Evolutionary conservation across 1,140 invertebrate species (phyloP), one percentile per base, ranked within the genome.

Genomic region (Aphaenogaster rudis): DNA sequence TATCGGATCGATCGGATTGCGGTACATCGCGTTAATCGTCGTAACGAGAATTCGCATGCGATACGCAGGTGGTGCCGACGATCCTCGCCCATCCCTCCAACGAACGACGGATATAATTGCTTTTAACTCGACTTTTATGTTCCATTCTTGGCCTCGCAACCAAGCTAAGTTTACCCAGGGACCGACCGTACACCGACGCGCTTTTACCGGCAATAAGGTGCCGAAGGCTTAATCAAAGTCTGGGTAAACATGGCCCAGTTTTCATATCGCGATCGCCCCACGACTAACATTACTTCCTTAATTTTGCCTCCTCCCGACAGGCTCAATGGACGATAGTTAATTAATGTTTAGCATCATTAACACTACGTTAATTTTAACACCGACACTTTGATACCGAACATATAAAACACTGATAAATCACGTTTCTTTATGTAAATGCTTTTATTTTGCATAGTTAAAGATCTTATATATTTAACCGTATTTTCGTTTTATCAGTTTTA

Each of bases 211-310:
- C 91, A 82, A 82, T 92, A 88, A 88, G 74, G 63, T 86, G 69
- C 42, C 86, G 69, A 74, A 59, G 54, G 52, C 67, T 88, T 92
- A 91, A 90, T 92, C 90, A 92, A 91, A 86, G 79, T 82, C 61
- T 54, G 15, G 69, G 88, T 85, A 90, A 90, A 92, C 86, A 90
- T 67, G 86, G 74, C 82, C 88, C 69, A 76, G 59, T 88, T 91
- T 88, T 88, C 87, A 74, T 79, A 84, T 76, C 69, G 54, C 42
- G 13, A 84, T 74, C 52, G 11, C 28, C 28, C n/a, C 17, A 74
- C 67, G 80, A 61, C 39, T 15, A 69, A 42, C 48, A 71, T 42
- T 48, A 7, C 39, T 74, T 76, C 54, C 69, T 84, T 61, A 59
- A 45, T 81, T 81, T 71, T 33, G 13, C 17, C 5, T 50, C 52